Conservation (phyloP, 2,113 vertebrate genomes). For the Raja brachyura region DNA sequence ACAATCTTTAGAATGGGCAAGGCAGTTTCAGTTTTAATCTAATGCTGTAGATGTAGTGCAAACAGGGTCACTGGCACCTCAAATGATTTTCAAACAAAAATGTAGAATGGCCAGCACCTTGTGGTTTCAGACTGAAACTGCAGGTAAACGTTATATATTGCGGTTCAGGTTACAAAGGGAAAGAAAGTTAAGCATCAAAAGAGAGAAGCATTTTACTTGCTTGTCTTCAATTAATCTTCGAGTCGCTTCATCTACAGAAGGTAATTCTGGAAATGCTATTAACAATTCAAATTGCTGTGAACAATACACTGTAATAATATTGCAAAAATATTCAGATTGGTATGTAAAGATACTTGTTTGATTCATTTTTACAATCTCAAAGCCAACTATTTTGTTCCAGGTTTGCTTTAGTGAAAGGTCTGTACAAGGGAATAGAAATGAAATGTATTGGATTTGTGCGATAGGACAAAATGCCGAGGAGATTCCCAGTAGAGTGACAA, state of each 20-base stretch:
- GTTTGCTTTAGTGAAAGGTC: not conserved
- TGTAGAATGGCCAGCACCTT: not conserved
- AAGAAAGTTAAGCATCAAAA: not conserved
- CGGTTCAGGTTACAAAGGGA: not conserved
- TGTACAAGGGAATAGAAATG: not conserved
- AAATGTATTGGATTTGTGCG: not conserved
- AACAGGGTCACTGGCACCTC: not conserved
- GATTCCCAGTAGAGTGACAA: not conserved
- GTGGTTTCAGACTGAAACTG: not conserved
- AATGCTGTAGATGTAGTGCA: not conserved
- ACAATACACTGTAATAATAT: not conserved
- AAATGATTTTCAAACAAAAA: not conserved
- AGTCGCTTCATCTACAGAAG: not conserved
- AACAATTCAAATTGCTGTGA: not conserved
- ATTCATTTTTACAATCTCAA: not conserved
- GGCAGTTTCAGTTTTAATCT: not conserved
- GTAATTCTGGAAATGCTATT: not conserved
- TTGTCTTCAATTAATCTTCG: not conserved
- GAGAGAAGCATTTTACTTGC: not conserved
- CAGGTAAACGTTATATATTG: not conserved
- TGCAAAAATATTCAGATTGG: not conserved
- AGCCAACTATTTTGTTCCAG: not conserved
- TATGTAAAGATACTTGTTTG: not conserved
- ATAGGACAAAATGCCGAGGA: not conserved
- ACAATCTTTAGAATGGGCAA: not conserved